A percentile compares a stretch with the other conserved stretches of the same genome.
These are phyloP conservation scores for Spilarctia lutea DNA, from an alignment of 2,888 invertebrate species.

Conservation along the genomic window DNA sequence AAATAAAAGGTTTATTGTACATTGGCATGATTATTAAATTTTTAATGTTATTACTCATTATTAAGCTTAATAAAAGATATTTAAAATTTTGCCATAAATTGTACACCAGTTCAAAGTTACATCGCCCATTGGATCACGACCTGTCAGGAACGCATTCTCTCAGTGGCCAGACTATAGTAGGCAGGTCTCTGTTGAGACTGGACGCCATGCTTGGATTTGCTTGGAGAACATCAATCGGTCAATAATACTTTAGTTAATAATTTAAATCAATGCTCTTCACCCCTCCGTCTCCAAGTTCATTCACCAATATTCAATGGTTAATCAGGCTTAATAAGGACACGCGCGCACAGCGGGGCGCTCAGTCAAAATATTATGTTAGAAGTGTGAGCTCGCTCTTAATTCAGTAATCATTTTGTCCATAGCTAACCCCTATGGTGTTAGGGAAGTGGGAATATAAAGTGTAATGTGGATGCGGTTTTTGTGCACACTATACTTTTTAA, in stretches of 20 bases:
- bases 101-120: too few species aligned
- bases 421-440: background rate
- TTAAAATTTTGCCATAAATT: too few species aligned
- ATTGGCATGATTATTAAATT: too few species aligned
- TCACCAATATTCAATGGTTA: constrained; percentile 32
- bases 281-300: background rate
- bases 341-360: constrained; percentile 45
- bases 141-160: too few species aligned
- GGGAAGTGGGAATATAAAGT: background rate
- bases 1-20: too few species aligned
- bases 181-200: too few species aligned
- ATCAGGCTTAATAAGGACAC: constrained; percentile 44
- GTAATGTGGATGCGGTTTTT: background rate
- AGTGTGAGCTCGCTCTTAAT: constrained; percentile 44
- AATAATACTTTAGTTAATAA: background rate
- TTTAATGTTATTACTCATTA: too few species aligned
- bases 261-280: background rate
- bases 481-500: background rate
- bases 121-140: too few species aligned
- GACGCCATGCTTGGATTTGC: too few species aligned
- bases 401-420: constrained; percentile 19
- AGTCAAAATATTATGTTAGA: constrained; percentile 54
- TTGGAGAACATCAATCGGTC: too few species aligned
- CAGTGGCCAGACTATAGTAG: too few species aligned
- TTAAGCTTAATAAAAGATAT: too few species aligned